Evolutionary conservation across 1,140 invertebrate genomes (phyloP).

Genomic region (Drosophila parvula): DNA sequence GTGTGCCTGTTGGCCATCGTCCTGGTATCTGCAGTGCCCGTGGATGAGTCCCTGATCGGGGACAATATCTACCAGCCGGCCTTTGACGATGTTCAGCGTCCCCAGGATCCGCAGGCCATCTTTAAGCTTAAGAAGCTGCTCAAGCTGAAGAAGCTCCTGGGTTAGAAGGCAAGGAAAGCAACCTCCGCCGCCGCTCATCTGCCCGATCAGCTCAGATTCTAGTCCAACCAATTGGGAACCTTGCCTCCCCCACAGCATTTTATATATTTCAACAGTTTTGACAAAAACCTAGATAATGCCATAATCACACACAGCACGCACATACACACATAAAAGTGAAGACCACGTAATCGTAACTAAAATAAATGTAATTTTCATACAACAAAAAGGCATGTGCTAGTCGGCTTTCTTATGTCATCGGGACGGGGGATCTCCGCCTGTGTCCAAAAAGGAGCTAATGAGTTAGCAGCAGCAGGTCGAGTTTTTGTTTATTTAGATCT

Average conservation of each 20-base stretch:
- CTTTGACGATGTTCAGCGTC: conserved; percentile 64
- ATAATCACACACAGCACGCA: conserved; percentile 23
- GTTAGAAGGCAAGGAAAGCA: conserved; percentile 35
- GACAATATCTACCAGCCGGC: conserved; percentile 64
- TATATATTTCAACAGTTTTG: conserved; percentile 26
- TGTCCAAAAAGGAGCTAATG: conserved; percentile 38
- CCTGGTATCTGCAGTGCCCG: conserved; percentile 68
- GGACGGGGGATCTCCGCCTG: conserved; percentile 21
- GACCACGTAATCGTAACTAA: conserved; percentile 35
- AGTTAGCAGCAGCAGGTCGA: conserved; percentile 17
- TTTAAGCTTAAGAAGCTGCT: conserved; percentile 83
- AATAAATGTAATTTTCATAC: conserved; percentile 50
- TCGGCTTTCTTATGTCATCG: conserved; percentile 31
- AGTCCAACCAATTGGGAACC: conserved; percentile 53
- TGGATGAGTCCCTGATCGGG: conserved; percentile 74
- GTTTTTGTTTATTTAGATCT: conserved; percentile 28
- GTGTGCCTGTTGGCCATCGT: conserved; percentile 64
- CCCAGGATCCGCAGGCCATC: conserved; percentile 72
- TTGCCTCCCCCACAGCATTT: conserved; percentile 14
- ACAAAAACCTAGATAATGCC: conserved; percentile 25
- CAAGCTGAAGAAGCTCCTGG: conserved; percentile 73
- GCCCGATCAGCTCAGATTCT: conserved; percentile 34
- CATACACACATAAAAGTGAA: conserved; percentile 9
- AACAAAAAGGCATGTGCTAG: conserved; percentile 16
- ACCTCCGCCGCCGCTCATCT: neutral